Evolutionary conservation across 2,113 vertebrate species (phyloP).

Genomic region (Anoplopoma fimbria): DNA sequence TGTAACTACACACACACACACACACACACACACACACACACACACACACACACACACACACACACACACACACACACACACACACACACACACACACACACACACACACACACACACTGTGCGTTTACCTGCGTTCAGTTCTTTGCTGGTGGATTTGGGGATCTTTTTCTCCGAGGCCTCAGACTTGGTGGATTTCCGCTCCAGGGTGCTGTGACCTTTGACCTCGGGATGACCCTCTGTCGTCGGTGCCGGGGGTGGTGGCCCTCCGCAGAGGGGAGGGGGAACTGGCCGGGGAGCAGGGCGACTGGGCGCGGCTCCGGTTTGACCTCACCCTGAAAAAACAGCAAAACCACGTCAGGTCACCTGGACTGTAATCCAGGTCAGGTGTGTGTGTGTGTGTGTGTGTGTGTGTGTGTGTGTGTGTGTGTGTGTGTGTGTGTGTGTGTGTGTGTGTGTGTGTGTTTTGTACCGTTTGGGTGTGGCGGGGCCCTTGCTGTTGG

Average conservation of each 20-base stretch:
- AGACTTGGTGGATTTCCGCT: constrained; percentile 82
- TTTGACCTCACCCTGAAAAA: constrained; percentile 82
- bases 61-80: too few species aligned
- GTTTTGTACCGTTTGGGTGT: constrained; percentile 80
- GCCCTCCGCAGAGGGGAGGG: constrained; percentile 88
- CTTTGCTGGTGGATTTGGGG: constrained; percentile 85
- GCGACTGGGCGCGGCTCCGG: constrained; percentile 90
- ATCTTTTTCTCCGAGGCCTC: constrained; percentile 81
- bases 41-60: too few species aligned
- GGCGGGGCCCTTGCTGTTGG: constrained; percentile 84
- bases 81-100: too few species aligned
- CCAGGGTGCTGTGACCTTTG: constrained; percentile 73
- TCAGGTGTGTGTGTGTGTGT: constrained; percentile 8
- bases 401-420: constrained; percentile 8
- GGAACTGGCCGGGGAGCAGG: constrained; percentile 85
- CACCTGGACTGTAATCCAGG: accelerated
- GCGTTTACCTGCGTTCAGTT: constrained; percentile 78
- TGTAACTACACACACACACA: too few species aligned
- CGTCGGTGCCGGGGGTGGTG: constrained; percentile 82
- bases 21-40: too few species aligned
- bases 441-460: constrained; percentile 24
- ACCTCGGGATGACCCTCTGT: constrained; percentile 68
- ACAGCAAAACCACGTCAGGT: not conserved
- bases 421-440: constrained; percentile 23
- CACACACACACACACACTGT: not conserved